Evolutionary conservation across 2,888 invertebrate species (phyloP), one percentile per base, ranked within the genome.

Genomic region (Danaus chrysippus): DNA sequence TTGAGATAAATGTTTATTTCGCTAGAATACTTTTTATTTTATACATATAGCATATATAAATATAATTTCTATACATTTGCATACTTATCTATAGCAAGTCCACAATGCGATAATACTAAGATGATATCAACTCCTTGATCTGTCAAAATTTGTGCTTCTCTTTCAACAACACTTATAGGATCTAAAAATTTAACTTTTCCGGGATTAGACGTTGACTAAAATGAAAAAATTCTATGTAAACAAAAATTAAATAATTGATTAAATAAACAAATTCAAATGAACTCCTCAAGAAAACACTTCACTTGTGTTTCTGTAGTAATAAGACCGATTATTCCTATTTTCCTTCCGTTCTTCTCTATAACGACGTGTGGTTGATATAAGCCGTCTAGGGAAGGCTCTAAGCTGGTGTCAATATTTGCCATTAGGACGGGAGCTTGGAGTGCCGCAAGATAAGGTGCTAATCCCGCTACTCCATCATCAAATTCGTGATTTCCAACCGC

Each of bases 401-500:
- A 72, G 5, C 84, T 87, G 10, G 92, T 92, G 73, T 96, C 93
- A 54, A 97, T 93, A 73, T 97, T 97, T 0, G 94, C 92, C 2
- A 93, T 94, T 1, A 97, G 83, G 9, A 96, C 92, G 0, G 95
- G 95, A 0, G 94, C 93, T 0, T 92, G 87, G 15, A 95, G 78
- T 52, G 87, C 87, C 67, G 93, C 82, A 59, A 97, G 81, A 82
- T 95, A 96, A 0, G 95, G 95, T 1, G 93, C 93, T 12, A 96
- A 78, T 10, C 95, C 96, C 58, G 84, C 88, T 41, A 96, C 82
- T 3, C 93, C 93, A 73, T 94, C 92, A 74, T 97, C 97, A 70
- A 97, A 97, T 77, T 97, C 97, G 72, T 97, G 97, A 78, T 97
- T 97, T 1, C 97, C 97, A 19, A 97, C 77, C 0, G 95, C 94